Conservation (phyloP, 2,113 vertebrate genomes). For the Anolis sagrei region DNA sequence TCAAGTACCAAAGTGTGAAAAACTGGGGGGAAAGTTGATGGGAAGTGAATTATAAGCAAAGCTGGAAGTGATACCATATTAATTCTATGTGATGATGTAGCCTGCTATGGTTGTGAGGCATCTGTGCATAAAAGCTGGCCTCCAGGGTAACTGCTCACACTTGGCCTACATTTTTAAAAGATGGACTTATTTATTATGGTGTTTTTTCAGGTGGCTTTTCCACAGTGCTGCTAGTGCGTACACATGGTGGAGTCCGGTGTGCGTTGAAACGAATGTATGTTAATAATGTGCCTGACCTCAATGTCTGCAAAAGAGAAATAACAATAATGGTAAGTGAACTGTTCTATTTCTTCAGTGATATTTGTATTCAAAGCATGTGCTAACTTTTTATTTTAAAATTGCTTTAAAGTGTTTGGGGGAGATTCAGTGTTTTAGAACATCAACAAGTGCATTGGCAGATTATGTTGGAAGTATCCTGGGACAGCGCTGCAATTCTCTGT, state of each 20-base stretch:
- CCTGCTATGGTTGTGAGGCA: too few relatives aligned
- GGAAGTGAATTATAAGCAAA: too few relatives aligned
- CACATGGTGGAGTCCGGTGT: conserved; percentile 86
- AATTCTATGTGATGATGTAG: too few relatives aligned
- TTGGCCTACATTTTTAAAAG: background rate
- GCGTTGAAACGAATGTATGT: conserved; percentile 97
- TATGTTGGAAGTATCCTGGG: background rate
- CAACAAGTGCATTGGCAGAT: background rate
- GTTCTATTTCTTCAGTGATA: background rate
- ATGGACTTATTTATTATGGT: background rate
- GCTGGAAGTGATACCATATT: too few relatives aligned
- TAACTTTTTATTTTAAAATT: accelerated
- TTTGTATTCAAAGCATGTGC: background rate
- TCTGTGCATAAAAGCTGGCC: too few relatives aligned
- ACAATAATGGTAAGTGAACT: conserved; percentile 92
- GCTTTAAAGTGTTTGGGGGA: background rate
- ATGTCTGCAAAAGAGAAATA: conserved; percentile 94
- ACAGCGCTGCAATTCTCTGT: background rate
- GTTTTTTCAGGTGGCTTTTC: conserved; percentile 90
- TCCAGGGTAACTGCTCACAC: too few relatives aligned
- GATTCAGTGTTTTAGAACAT: background rate
- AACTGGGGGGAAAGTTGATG: too few relatives aligned
- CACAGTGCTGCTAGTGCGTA: conserved; percentile 94
- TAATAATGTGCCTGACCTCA: conserved; percentile 91
- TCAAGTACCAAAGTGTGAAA: too few relatives aligned